phyloP scores from a whole-genome alignment of 2,113 vertebrate genomes.

The Eulacestoma nigropectus region DNA sequence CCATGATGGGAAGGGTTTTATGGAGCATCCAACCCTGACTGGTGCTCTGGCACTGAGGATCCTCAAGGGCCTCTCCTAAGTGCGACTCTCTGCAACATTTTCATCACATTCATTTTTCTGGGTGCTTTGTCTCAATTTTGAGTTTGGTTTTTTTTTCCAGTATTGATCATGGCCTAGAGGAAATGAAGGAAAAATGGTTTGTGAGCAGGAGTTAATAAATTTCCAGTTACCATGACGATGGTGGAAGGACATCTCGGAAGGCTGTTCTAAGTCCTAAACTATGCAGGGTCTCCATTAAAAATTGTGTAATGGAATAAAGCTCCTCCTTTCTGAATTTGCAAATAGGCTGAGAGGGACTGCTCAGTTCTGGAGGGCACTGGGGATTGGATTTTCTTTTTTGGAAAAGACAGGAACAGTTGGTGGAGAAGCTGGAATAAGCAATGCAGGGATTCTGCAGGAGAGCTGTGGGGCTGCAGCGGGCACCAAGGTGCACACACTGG shows the following conservation, averaged over 20 bases:
- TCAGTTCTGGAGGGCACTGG: not conserved
- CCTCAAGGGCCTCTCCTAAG: not conserved
- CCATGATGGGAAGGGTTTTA: not conserved
- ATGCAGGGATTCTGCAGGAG: not conserved
- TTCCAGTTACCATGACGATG: constrained; percentile 8
- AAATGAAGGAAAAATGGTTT: not conserved
- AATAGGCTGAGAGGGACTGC: not conserved
- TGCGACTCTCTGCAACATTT: rapidly evolving
- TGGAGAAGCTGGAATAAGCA: not conserved
- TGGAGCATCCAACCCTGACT: not conserved
- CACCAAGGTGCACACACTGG: not conserved
- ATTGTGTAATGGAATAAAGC: not conserved
- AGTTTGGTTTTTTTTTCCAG: not conserved
- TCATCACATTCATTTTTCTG: not conserved
- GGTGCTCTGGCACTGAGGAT: not conserved
- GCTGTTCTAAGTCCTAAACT: not conserved
- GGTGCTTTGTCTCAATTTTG: not conserved
- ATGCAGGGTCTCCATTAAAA: not conserved
- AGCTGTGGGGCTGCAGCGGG: not conserved
- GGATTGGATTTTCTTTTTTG: not conserved
- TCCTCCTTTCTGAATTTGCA: not conserved
- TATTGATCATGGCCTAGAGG: not conserved
- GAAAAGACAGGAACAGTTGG: not conserved
- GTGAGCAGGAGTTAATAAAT: not conserved
- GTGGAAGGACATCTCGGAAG: not conserved